Evolutionary conservation across 1,140 invertebrate species (phyloP), one percentile per base, ranked within the genome.

Genomic region (Philopotamus ludificatus): DNA sequence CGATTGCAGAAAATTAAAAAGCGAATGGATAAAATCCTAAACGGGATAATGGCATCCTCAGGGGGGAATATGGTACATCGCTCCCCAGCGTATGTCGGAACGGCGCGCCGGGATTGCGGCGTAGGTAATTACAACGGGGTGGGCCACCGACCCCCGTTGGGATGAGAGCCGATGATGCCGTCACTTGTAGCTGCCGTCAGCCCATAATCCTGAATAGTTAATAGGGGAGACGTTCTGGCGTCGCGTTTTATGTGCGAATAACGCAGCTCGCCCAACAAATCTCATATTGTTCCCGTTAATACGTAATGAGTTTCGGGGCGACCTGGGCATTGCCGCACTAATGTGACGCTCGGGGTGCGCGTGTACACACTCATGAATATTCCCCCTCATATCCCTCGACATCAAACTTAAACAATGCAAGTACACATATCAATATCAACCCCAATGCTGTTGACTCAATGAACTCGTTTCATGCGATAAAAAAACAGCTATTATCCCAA

Each of bases 171-270:
- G 54, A 57, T 57, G 39, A 57, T 57, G 54, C 54, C 54, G 34
- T 57, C 54, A 57, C 54, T 57, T 57, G 54, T 28, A 28, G 54
- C 28, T 39, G 54, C 54, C 34, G 49, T 51, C 59, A 62, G 45
- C 59, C 41, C 50, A 51, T 54, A 63, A 63, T 55, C 61, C 50
- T 63, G 50, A 41, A 63, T 63, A 41, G 61, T 63, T 42, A 45
- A 45, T 42, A 21, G 61, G 44, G 25, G 45, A 9, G 58, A 26
- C 18, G 28, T 10, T 49, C 10, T 26, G 20, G 22, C 53, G 16
- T 55, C 4, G 21, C 26, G 34, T 55, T 28, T 55, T 50, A 25
- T 7, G 26, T 12, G 23, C 20, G 26, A 63, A 54, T 41, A 44
- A 22, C 39, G 50, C n/a, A 26, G 3, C 10, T 45, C 39, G 44